phyloP scores from a whole-genome alignment of 2,888 invertebrate species.

The Caenorhabditis wallacei region DNA sequence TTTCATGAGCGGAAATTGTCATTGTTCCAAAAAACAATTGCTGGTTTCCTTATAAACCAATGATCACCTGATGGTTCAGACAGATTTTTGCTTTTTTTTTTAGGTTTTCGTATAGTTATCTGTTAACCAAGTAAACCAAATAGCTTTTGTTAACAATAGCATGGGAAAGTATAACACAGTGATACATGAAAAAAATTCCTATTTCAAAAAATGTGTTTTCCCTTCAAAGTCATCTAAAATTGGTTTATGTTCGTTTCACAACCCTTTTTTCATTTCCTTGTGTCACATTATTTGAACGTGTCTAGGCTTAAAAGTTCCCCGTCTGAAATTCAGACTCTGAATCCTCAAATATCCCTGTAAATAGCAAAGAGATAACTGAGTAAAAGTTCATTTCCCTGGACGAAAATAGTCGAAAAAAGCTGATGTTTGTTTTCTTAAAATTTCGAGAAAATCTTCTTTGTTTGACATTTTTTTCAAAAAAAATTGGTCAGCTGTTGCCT shows the following conservation, averaged over 20 bases:
- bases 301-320: neutral
- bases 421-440: too few relatives aligned
- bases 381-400: neutral
- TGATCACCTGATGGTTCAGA: slow-evolving; percentile 63
- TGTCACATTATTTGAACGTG: neutral
- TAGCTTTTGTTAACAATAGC: too few relatives aligned
- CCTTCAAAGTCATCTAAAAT: slow-evolving; percentile 34
- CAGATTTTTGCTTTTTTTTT: slow-evolving; percentile 15
- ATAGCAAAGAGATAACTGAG: too few relatives aligned
- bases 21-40: slow-evolving; percentile 66
- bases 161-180: too few relatives aligned
- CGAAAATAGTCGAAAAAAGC: too few relatives aligned
- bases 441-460: neutral
- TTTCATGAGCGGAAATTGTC: slow-evolving; percentile 64
- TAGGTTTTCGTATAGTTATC: too few relatives aligned
- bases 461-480: neutral
- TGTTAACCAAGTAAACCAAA: too few relatives aligned
- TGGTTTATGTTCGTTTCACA: slow-evolving; percentile 22
- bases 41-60: slow-evolving; percentile 52
- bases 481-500: too few relatives aligned
- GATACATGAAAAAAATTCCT: too few relatives aligned
- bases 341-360: too few relatives aligned
- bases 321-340: too few relatives aligned
- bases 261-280: slow-evolving; percentile 9
- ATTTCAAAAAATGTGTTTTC: neutral